Evolutionary conservation across 2,797 vertebrate genomes (phyloP).

Genomic region (Darevskia mixta): DNA sequence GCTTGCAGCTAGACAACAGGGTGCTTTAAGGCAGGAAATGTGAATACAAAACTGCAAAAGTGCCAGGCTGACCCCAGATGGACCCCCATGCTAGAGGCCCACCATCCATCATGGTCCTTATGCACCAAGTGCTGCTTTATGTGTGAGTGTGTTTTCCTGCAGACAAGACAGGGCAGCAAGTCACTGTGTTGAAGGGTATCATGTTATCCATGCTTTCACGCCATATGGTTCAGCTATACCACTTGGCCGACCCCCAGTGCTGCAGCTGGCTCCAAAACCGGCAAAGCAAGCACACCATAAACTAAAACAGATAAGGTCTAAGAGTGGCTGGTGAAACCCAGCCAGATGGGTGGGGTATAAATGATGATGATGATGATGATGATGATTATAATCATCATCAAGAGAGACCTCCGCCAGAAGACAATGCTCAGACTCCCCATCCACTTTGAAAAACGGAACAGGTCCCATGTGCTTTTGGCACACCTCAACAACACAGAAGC

Average conservation of each 20-base stretch:
- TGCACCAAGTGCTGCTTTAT: background rate
- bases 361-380: no score
- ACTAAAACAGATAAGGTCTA: background rate
- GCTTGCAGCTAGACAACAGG: background rate
- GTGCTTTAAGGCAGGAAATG: background rate
- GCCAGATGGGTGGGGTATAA: no score
- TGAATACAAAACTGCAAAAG: slow-evolving; percentile 30
- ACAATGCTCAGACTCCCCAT: background rate
- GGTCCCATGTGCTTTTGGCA: background rate
- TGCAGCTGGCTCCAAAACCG: background rate
- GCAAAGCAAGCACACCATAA: background rate
- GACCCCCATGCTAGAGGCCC: slow-evolving; percentile 2
- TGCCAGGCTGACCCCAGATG: slow-evolving; percentile 17
- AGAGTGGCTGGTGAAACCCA: background rate
- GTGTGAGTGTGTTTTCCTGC: background rate
- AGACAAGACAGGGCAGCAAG: background rate
- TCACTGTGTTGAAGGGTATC: background rate
- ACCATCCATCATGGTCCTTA: slow-evolving; percentile 21
- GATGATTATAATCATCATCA: no score
- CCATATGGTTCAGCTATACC: background rate
- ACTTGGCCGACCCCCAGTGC: background rate
- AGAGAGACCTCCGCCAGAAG: background rate
- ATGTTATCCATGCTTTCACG: background rate
- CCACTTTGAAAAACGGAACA: background rate
- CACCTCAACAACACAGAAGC: background rate